Percentiles rank a stretch among this genome's conserved stretches.
phyloP scores from a whole-genome alignment of 92 coral and sea anemone genomes.

The Montipora capitata region DNA sequence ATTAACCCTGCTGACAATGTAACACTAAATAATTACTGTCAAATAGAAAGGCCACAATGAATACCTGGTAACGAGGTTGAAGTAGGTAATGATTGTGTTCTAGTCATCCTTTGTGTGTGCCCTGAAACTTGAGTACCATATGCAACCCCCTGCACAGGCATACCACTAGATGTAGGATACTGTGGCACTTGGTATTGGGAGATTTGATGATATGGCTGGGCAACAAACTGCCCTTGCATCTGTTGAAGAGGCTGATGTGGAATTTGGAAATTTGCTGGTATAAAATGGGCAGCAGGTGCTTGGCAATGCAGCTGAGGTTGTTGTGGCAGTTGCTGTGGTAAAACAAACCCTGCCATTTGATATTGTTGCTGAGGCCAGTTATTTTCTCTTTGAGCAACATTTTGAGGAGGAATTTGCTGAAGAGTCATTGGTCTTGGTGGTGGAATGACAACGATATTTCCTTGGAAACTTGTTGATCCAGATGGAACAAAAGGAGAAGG shows the following conservation, averaged over 20 bases:
- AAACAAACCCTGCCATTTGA: conserved; percentile 42
- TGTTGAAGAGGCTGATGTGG: conserved; percentile 62
- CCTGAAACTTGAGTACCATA: conserved; percentile 50
- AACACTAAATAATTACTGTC: too few species aligned
- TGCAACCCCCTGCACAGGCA: conserved; percentile 29
- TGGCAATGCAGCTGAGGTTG: conserved; percentile 37
- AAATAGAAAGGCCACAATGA: too few species aligned
- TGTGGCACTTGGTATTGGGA: conserved; percentile 64
- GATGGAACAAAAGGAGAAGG: neutral
- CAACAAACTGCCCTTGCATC: conserved; percentile 68
- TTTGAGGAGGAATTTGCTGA: conserved; percentile 65
- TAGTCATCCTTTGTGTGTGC: neutral
- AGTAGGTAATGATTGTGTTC: conserved; percentile 7
- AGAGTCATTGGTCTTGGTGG: conserved; percentile 40
- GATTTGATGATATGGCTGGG: conserved; percentile 63
- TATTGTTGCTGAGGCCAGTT: conserved; percentile 74
- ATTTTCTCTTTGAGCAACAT: conserved; percentile 45
- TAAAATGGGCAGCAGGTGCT: conserved; percentile 43
- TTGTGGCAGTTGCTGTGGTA: conserved; percentile 70
- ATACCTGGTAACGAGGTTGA: conserved; percentile 35
- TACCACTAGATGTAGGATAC: conserved; percentile 57
- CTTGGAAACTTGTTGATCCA: conserved; percentile 24
- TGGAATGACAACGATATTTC: conserved; percentile 42
- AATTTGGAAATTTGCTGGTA: conserved; percentile 40
- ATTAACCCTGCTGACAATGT: too few species aligned